Evolutionary conservation across 2,888 invertebrate species (phyloP).

Genomic region (Pelosia muscerda): DNA sequence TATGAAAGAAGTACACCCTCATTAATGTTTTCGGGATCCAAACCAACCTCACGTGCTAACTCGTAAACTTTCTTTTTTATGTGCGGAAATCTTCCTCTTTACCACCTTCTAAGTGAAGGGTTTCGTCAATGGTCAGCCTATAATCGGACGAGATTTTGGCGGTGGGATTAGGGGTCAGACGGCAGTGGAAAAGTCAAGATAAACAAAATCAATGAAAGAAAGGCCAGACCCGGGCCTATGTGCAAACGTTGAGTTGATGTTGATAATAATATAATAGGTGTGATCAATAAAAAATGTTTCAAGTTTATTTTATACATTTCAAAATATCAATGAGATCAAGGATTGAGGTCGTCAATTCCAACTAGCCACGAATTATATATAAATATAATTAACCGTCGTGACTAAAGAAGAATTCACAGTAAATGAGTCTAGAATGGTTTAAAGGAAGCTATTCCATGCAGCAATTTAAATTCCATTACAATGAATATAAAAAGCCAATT

Average conservation of each 20-base stretch:
- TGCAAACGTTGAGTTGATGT: not conserved
- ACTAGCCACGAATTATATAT: conserved; percentile 54
- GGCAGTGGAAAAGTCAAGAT: not conserved
- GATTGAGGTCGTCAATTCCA: conserved; percentile 48
- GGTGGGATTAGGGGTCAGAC: not conserved
- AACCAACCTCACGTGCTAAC: not conserved
- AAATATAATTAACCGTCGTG: conserved; percentile 79
- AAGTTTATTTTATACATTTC: not conserved
- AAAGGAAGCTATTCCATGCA: conserved; percentile 74
- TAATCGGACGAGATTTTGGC: not conserved
- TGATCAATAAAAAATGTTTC: not conserved
- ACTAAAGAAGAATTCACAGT: conserved; percentile 71
- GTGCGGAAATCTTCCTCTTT: not conserved
- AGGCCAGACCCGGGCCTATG: no score
- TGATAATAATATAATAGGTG: not conserved
- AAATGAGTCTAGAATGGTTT: conserved; percentile 73
- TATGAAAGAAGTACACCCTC: no score
- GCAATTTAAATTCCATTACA: conserved; percentile 80
- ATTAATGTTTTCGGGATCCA: not conserved
- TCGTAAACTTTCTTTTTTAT: not conserved
- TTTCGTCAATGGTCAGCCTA: no score
- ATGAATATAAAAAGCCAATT: conserved; percentile 77
- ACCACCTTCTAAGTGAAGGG: no score
- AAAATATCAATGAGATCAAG: conserved; percentile 9
- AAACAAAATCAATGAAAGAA: not conserved